Percentiles rank a stretch among this genome's conserved stretches.
These are phyloP conservation scores for Antheraea yamamai DNA, from an alignment of 2,888 invertebrate genomes.

Conservation along the genomic window DNA sequence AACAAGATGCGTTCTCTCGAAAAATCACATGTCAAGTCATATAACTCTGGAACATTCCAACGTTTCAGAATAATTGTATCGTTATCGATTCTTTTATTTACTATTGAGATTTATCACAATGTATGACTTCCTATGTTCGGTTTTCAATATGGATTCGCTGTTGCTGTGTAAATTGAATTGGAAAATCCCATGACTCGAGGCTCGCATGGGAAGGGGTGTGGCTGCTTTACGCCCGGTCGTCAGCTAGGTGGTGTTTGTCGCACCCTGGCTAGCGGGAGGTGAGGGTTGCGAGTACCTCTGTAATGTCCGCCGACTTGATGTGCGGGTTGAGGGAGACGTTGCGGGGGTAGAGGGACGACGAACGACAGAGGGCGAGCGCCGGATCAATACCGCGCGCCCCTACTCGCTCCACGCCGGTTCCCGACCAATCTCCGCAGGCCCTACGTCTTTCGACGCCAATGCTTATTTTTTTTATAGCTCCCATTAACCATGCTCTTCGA, in stretches of 20 bases:
- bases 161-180: constrained; percentile 72
- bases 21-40: constrained; percentile 46
- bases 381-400: constrained; percentile 71
- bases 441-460: constrained; percentile 79
- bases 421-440: constrained; percentile 77
- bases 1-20: constrained; percentile 60
- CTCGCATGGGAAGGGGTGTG: constrained; percentile 77
- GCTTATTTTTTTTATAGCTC: constrained; percentile 76
- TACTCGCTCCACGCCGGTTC: constrained; percentile 54
- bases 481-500: constrained; percentile 76
- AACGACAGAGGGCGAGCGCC: constrained; percentile 46
- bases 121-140: constrained; percentile 14
- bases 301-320: constrained; percentile 64
- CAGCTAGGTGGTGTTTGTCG: constrained; percentile 54
- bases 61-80: constrained; percentile 39
- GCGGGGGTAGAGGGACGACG: constrained; percentile 42
- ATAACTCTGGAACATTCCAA: constrained; percentile 44
- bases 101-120: constrained; percentile 33
- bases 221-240: constrained; percentile 64
- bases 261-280: constrained; percentile 49
- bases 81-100: constrained; percentile 30
- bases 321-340: constrained; percentile 42
- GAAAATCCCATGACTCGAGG: constrained; percentile 79
- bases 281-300: constrained; percentile 65
- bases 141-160: constrained; percentile 33